Conservation (phyloP, 2,797 vertebrate species). For the Borostomias antarcticus region DNA sequence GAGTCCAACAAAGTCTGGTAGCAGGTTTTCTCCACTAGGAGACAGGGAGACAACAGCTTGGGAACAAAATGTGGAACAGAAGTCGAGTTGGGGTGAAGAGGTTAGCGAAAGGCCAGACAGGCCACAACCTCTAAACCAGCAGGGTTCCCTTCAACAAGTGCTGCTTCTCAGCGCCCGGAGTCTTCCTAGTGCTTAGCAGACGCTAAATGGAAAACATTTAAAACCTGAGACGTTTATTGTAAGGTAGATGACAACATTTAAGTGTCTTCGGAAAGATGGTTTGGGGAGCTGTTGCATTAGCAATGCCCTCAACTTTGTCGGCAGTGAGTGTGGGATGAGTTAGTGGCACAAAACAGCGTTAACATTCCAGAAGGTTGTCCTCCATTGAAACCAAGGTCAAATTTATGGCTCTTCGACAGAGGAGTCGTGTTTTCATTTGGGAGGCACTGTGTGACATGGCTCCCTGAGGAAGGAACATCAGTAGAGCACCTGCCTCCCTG, state of each 20-base stretch:
- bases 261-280: constrained; percentile 8
- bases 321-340: constrained; percentile 22
- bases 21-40: too few relatives aligned
- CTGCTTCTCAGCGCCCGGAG: not conserved
- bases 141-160: not conserved
- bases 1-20: not conserved
- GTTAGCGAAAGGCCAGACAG: constrained; percentile 28
- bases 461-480: constrained; percentile 21
- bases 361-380: constrained; percentile 38
- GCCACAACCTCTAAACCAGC: constrained; percentile 31
- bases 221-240: constrained; percentile 43
- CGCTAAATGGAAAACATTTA: constrained; percentile 46
- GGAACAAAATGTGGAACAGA: not conserved
- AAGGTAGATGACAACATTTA: constrained; percentile 15
- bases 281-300: constrained; percentile 2
- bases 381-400: constrained; percentile 25
- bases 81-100: constrained; percentile 14
- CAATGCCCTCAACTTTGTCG: constrained; percentile 5
- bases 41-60: not conserved
- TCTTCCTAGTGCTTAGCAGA: constrained; percentile 28
- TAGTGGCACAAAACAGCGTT: constrained; percentile 24
- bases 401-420: constrained; percentile 50
- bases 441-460: constrained; percentile 21
- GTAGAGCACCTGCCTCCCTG: constrained; percentile 20
- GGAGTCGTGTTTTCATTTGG: constrained; percentile 45